Evolutionary conservation across 2,888 invertebrate genomes (phyloP).

Genomic region (Cremastobaeus sp.): DNA sequence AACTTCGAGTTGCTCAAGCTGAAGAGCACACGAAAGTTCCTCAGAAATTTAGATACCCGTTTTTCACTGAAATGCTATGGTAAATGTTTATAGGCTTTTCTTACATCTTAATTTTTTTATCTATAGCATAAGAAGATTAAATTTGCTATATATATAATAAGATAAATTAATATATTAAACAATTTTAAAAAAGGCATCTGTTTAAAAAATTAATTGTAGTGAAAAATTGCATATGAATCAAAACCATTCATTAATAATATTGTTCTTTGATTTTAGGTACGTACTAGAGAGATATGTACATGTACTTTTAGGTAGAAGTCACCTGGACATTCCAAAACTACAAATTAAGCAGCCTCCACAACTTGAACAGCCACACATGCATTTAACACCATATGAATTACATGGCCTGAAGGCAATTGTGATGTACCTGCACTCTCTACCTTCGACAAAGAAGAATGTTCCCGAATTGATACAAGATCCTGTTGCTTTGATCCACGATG

Average conservation of each 20-base stretch:
- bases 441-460: constrained; percentile 93
- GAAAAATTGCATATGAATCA: too few relatives aligned
- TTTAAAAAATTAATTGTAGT: too few relatives aligned
- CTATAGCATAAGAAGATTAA: too few relatives aligned
- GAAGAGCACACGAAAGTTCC: constrained; percentile 98
- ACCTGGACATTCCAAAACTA: constrained; percentile 80
- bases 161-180: too few relatives aligned
- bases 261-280: too few relatives aligned
- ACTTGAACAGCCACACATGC: constrained; percentile 82
- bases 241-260: too few relatives aligned
- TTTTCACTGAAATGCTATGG: constrained; percentile 99
- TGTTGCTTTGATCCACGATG: constrained; percentile 92
- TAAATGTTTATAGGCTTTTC: constrained; percentile 54
- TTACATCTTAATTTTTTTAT: neutral
- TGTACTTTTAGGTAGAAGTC: constrained; percentile 90
- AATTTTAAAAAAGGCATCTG: too few relatives aligned
- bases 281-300: constrained; percentile 95
- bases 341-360: constrained; percentile 73
- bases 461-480: constrained; percentile 94
- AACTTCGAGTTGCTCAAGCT: constrained; percentile 95
- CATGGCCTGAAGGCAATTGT: constrained; percentile 93
- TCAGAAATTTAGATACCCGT: constrained; percentile 98
- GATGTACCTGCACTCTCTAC: constrained; percentile 92
- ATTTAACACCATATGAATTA: constrained; percentile 88
- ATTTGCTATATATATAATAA: too few relatives aligned